Percentiles rank a stretch among this genome's conserved stretches.
phyloP scores from a whole-genome alignment of 2,797 vertebrate genomes.

The Muraenolepis orangiensis region DNA sequence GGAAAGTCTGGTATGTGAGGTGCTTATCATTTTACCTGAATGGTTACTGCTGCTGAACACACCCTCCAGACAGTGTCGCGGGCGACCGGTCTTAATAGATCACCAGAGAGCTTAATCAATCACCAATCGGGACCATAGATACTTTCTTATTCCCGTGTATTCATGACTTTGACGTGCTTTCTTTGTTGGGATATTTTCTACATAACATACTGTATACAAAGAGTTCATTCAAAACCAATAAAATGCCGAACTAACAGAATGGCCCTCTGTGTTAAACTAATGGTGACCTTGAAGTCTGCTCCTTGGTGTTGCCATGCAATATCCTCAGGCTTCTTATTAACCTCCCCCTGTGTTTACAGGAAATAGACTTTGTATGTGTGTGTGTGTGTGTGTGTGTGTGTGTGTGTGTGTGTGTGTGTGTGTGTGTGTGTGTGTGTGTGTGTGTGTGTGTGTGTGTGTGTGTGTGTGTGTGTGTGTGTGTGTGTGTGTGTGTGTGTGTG shows the following conservation, averaged over 20 bases:
- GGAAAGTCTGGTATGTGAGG: not conserved
- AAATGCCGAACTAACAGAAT: not conserved
- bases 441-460: not conserved
- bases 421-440: not conserved
- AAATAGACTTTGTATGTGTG: conserved; percentile 20
- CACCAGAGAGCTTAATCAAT: not conserved
- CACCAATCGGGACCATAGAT: not conserved
- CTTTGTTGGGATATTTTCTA: not conserved
- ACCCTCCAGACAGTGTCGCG: not conserved
- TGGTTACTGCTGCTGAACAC: not conserved
- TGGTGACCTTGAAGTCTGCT: conserved; percentile 40
- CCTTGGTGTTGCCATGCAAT: conserved; percentile 5
- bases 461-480: no score
- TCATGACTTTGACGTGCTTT: not conserved
- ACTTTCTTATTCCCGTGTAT: not conserved
- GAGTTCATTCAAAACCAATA: not conserved
- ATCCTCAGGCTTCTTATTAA: conserved; percentile 53
- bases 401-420: not conserved
- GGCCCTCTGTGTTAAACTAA: not conserved
- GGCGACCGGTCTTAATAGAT: not conserved
- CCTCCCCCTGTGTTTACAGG: conserved; percentile 2
- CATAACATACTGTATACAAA: not conserved
- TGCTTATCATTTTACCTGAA: not conserved
- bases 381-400: conserved; percentile 21
- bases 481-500: no score